Evolutionary conservation across 1,140 invertebrate genomes (phyloP), one percentile per base, ranked within the genome.

Genomic region (Diorhabda carinulata): DNA sequence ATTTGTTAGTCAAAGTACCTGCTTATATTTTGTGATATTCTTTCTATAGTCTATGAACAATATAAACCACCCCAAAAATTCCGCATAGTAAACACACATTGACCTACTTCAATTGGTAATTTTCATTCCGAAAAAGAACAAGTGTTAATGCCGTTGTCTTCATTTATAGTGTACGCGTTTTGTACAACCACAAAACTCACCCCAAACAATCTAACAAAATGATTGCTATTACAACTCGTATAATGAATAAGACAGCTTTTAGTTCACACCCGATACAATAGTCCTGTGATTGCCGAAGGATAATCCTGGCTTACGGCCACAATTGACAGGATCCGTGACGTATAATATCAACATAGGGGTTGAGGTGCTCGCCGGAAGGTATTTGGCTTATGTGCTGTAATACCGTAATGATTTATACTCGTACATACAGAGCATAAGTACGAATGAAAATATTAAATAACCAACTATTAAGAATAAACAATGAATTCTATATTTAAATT

Each of bases 231-330:
- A 52, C 47, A 52, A 52, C n/a, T 52, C 47, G 47, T 52, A 52
- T 52, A 52, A 52, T 52, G 47, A 52, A 52, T 70, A 72, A 69
- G 68, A 67, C 72, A 73, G 67, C 72, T 69, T 73, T 69, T 69
- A 67, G 73, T 79, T 79, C 78, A 78, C 78, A 79, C 78, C 76
- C 64, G 70, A 72, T 67, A 79, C 78, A 79, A 79, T 79, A 70
- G 77, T 61, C 73, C 72, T 68, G 76, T 79, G 78, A 79, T 79
- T 79, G 77, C 76, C 63, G 64, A 70, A 71, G 77, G 78, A 79
- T 79, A 78, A 79, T 79, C 78, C 77, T 10, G 72, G 78, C 72
- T 77, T 78, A 76, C 72, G 72, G 43, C 70, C 71, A 73, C 77
- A 74, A 77, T 77, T 78, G 78, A 78, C 78, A 78, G 73, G 73